Base-by-base conservation (phyloP, 2,888 invertebrate species). In the Resseliella maxima region DNA sequence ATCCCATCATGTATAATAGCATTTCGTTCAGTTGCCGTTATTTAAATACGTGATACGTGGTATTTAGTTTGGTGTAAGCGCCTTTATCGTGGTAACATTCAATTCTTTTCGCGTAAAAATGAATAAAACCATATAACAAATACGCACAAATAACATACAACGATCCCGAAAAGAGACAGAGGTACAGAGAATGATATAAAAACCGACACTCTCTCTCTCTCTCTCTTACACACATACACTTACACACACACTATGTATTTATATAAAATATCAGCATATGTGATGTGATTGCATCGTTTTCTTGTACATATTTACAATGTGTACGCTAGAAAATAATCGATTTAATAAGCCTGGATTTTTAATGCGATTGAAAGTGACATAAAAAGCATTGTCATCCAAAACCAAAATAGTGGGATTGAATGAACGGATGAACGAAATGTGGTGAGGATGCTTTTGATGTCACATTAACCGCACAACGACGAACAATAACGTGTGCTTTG, bases 361-460 rank as follows among this genome's bases (percentile, higher is more conserved):
- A 72, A 72, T 72, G 72, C 72, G 31, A 72, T 72, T 72, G 31
- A 31, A 15, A 31, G 72, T 72, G 1, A 72, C 72, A 72, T 72
- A 72, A 72, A 72, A 72, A 72, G 72, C 72, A 72, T 72, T 72
- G 72, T 72, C 31, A 72, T 72, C 72, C 72, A 2, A 72, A 72
- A 3, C 72, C 12, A 50, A 59, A 72, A 31, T 72, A 31, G 31
- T 15, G 35, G 72, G 31, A 72, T 72, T 72, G 72, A 72, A 72
- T 72, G 72, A 72, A 31, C 15, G 72, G 18, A 72, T 35, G 31
- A 72, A 31, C 31, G 31, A 72, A 31, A 31, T 72, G 72, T 72
- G 72, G 72, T 72, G 72, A 72, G 31, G 72, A 72, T 72, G 72
- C 72, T 72, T 72, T 72, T 72, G 72, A 72, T 72, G 72, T 72